Conservation (phyloP, 2,113 vertebrate species). For the Cyprinodon variegatus region DNA sequence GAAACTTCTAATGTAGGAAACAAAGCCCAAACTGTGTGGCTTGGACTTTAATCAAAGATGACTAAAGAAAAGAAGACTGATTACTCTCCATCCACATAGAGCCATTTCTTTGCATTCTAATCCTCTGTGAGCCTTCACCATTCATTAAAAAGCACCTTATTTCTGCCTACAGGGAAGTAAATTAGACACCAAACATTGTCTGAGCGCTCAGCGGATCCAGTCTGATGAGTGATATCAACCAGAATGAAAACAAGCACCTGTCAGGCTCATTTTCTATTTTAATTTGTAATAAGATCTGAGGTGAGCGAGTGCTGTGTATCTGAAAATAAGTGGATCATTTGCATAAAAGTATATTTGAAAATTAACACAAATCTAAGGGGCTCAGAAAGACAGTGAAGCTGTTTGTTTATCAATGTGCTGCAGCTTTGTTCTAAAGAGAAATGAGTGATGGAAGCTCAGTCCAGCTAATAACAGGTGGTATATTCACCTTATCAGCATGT, state of each 20-base stretch:
- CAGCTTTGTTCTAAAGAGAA: background rate
- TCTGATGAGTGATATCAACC: conserved; percentile 57
- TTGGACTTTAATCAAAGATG: conserved; percentile 43
- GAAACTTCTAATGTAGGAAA: conserved; percentile 15
- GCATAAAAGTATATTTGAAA: background rate
- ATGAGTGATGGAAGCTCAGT: background rate
- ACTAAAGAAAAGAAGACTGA: conserved; percentile 19
- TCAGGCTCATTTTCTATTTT: conserved; percentile 56
- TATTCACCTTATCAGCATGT: background rate
- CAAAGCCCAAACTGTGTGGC: conserved; percentile 17
- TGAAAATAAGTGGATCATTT: background rate
- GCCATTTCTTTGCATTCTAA: conserved; percentile 50
- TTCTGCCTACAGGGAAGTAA: conserved; percentile 40
- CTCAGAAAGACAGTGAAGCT: background rate
- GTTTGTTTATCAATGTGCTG: background rate
- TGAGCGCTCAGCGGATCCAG: conserved; percentile 47
- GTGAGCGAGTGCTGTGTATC: conserved; percentile 16
- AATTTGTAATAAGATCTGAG: conserved; percentile 38
- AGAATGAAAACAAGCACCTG: conserved; percentile 65
- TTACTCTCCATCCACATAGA: conserved; percentile 18
- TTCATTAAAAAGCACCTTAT: conserved; percentile 55
- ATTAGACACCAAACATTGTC: conserved; percentile 57
- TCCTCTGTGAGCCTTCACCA: conserved; percentile 38
- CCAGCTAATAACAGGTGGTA: background rate
- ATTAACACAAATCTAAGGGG: background rate